Base-by-base conservation (phyloP, 2,797 vertebrate genomes). In the Ispidina lecontei region DNA sequence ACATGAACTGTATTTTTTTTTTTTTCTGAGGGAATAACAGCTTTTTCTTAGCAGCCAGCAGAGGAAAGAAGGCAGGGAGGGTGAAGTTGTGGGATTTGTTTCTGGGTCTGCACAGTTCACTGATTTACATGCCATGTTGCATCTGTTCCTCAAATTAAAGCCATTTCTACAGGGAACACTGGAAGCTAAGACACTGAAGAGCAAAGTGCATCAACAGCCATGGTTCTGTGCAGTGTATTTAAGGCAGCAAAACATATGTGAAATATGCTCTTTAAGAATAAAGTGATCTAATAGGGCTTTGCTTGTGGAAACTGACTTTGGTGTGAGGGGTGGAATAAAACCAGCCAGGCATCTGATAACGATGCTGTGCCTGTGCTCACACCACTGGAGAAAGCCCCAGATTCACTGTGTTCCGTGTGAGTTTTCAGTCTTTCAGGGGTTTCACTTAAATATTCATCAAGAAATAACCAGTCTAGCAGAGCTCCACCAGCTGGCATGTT, bases 401-500 rank as follows among this genome's bases (percentile, higher is more conserved):
- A 72, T 41, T 54, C 41, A 6, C 68, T 76, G 80, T 25, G 3
- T 28, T 92, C 84, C 64, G 4, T 43, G 15, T 23, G 83, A 90
- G 28, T n/a, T 69, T 21, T 25, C 64, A 84, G 90, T 31, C 71
- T 93, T 95, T 56, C 47, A 79, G 71, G 62, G 77, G 64, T 90
- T 91, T 70, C 60, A 35, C 71, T 90, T 78, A 29, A 75, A 88
- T 76, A 67, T 47, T 90, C 88, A 93, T 95, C 94, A 94, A 86
- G 90, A 87, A 91, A 88, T 67, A 84, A 51, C 71, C n/a, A 25
- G 43, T 90, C 63, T 43, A 91, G 90, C 91, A 94, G 68, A 68
- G 88, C 56, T 95, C 88, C 93, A 12, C 74, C 88, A 94, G 77
- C 80, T 91, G 91, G 56, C 56, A 49, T 31, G 47, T 64, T 95